Base-by-base conservation (phyloP, 2,888 invertebrate species). In the Octodonta nipae region DNA sequence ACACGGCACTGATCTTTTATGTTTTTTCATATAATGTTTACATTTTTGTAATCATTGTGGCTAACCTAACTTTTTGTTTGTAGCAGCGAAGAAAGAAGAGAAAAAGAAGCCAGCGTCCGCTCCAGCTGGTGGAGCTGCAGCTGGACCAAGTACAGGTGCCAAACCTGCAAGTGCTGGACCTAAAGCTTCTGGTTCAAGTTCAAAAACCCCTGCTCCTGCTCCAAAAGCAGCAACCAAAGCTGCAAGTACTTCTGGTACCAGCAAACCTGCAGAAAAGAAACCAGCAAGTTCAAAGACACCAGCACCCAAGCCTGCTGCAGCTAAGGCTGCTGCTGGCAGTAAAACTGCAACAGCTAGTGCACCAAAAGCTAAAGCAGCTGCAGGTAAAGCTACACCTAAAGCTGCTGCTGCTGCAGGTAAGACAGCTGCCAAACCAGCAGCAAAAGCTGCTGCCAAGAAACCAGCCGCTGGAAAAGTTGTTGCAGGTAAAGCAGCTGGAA, bases 21-120 rank as follows among this genome's bases (percentile, higher is more conserved):
- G 3, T 24, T 26, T 28, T n/a, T 26, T 17, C 12, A 32, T 31
- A 28, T 37, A 36, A 35, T 14, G 7, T 15, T 26, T 31, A n/a
- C n/a, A n/a, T 11, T 37, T 8, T 24, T 12, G 4, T 11, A 3
- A 31, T 16, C 7, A 15, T 37, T 31, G 22, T 38, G 26, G 34
- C n/a, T n/a, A n/a, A n/a, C n/a, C n/a, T n/a, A n/a, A n/a, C n/a
- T n/a, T n/a, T n/a, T n/a, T n/a, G n/a, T 33, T 32, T 51, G 32
- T 38, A 49, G 52, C 51, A 37, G 52, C 63, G 62, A 45, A 75
- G 69, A 52, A 75, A 68, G 58, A 73, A 68, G 58, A 54, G 16
- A 61, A 60, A 35, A 64, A 64, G 52, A 65, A 64, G 45, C 63
- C 66, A 28, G 58, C 66, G 5, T 46, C 64, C 6, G 56, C 60